These are phyloP conservation scores for Sphinx pinastri DNA, from an alignment of 2,888 invertebrate species.

Conservation along the genomic window DNA sequence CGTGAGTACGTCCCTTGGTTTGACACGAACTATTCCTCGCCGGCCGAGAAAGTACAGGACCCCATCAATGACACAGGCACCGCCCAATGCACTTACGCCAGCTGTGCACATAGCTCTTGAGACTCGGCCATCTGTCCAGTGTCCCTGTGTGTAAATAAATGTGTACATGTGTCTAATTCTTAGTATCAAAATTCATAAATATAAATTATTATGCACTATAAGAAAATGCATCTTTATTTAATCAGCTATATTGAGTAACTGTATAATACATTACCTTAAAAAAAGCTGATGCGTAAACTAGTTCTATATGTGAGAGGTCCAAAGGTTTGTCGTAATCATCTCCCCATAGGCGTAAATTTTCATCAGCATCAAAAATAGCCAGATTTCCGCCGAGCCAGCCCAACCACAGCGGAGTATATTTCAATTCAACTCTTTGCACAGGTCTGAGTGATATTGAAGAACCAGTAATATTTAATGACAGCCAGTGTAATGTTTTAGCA, in stretches of 20 bases:
- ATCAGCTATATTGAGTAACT: no score
- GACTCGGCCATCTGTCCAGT: conserved; percentile 98
- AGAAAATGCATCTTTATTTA: no score
- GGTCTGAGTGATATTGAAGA: conserved; percentile 81
- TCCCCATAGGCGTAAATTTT: conserved; percentile 94
- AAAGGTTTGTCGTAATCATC: conserved; percentile 94
- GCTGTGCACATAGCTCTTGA: conserved; percentile 85
- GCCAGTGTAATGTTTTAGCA: conserved; percentile 92
- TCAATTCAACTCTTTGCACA: conserved; percentile 88
- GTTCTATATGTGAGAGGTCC: conserved; percentile 91
- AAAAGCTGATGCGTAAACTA: conserved; percentile 94
- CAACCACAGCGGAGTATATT: conserved; percentile 86
- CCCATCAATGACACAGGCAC: conserved; percentile 77
- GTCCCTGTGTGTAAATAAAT: conserved; percentile 82
- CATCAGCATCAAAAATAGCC: conserved; percentile 92
- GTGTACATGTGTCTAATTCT: background rate
- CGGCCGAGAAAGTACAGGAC: conserved; percentile 83
- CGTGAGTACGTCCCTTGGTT: conserved; percentile 85
- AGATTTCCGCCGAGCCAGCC: conserved; percentile 91
- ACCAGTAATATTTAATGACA: conserved; percentile 86
- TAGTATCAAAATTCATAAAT: no score
- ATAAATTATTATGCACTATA: no score
- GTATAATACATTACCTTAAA: conserved; percentile 85
- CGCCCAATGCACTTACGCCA: conserved; percentile 82
- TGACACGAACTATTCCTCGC: conserved; percentile 86